Evolutionary conservation across 1,140 invertebrate genomes (phyloP), one percentile per base, ranked within the genome.

Genomic region (Saccostrea echinata): DNA sequence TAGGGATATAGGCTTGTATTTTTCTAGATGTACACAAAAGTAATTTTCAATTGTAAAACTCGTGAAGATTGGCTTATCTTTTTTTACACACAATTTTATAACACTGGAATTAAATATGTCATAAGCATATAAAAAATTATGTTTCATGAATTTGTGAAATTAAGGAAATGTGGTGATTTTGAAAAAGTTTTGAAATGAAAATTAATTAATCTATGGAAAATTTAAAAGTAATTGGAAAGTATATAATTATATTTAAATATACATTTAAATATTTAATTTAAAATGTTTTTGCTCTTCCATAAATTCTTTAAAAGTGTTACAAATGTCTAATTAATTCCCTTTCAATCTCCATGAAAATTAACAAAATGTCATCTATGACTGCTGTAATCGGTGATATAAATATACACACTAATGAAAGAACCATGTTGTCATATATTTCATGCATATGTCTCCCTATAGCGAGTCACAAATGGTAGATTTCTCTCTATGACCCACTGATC

Each of bases 351-450:
- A 61, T 61, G 55, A 61, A 61, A 61, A 21, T 61, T n/a, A 61
- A n/a, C 13, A 61, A 11, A 76, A 76, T 33, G 68, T 64, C 57
- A 76, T 76, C 11, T 13, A 76, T 16, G 27, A 76, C 12, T 13
- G 68, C 68, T 64, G 24, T 64, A n/a, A 64, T 64, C 21, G 21
- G 57, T 21, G 9, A 64, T 64, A 64, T 64, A 64, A 64, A 76
- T 30, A 33, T 30, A 76, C 30, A 33, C 30, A 16, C 68, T 76
- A 76, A 76, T 76, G 68, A 30, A 76, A 27, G 68, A 76, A 76
- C 68, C 27, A 13, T 76, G 68, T 76, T 30, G 68, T 76, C 24
- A 76, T 33, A 68, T 68, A 68, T 68, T 64, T 64, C 64, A 68
- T 24, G 8, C 64, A 24, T 55, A n/a, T 76, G 68, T 18, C 68